Evolutionary conservation across 2,113 vertebrate genomes (phyloP).

Genomic region (Poeciliopsis retropinna): DNA sequence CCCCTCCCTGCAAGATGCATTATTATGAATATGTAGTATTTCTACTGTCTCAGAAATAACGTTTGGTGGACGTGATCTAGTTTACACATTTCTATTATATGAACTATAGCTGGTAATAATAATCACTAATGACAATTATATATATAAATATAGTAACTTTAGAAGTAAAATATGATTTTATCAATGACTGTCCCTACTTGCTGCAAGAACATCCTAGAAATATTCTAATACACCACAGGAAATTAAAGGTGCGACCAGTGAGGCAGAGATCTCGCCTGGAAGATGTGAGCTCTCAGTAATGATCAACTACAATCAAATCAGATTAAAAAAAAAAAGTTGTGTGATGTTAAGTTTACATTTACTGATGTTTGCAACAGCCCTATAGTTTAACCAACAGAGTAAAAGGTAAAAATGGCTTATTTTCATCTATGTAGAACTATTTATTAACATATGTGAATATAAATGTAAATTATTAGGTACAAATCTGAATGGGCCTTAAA

Average conservation of each 20-base stretch:
- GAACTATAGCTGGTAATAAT: conserved; percentile 73
- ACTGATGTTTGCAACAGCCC: conserved; percentile 55
- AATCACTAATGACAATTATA: conserved; percentile 56
- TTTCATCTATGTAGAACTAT: conserved; percentile 54
- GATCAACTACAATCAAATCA: conserved; percentile 22
- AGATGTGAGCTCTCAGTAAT: conserved; percentile 31
- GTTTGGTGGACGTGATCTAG: conserved; percentile 82
- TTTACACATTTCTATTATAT: conserved; percentile 79
- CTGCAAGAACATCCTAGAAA: conserved; percentile 68
- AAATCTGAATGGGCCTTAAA: conserved; percentile 43
- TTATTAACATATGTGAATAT: conserved; percentile 53
- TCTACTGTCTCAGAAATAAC: conserved; percentile 75
- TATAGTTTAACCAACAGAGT: conserved; percentile 59
- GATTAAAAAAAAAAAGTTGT: conserved; percentile 37
- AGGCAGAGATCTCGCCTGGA: conserved; percentile 10
- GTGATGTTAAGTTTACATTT: conserved; percentile 58
- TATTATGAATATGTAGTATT: conserved; percentile 69
- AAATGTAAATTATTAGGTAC: conserved; percentile 47
- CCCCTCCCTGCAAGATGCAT: conserved; percentile 31
- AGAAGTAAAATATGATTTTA: conserved; percentile 25
- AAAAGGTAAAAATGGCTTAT: conserved; percentile 37
- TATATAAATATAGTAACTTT: conserved; percentile 17
- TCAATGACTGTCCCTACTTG: conserved; percentile 68
- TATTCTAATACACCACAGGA: conserved; percentile 42
- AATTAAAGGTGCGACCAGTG: conserved; percentile 40